A percentile compares a stretch with the other conserved stretches of the same genome.
These are phyloP conservation scores for Caretta caretta DNA, from an alignment of 2,113 vertebrate species.

Conservation along the genomic window DNA sequence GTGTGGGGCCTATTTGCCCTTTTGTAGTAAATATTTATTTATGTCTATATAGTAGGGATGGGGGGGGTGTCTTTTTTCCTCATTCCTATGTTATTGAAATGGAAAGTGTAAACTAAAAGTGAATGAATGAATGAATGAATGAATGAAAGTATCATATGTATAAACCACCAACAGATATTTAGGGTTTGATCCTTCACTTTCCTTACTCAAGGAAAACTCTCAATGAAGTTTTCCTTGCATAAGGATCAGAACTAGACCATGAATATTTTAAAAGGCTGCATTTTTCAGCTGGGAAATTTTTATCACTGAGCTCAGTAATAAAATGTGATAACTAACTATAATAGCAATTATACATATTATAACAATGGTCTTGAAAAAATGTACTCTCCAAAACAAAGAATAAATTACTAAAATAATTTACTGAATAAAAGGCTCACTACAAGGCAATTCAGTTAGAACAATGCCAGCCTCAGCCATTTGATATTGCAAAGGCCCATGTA, in stretches of 20 bases:
- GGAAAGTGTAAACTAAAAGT: neutral
- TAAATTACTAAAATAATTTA: neutral
- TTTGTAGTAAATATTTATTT: neutral
- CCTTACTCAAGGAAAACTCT: neutral
- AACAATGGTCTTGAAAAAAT: neutral
- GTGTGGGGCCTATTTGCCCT: neutral
- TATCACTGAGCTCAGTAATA: neutral
- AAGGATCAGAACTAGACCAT: neutral
- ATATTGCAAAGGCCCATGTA: neutral
- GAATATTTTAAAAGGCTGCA: neutral
- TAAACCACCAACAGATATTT: neutral
- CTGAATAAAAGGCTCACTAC: neutral
- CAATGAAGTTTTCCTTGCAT: slow-evolving; percentile 3
- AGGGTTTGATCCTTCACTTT: neutral
- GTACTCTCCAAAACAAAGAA: neutral
- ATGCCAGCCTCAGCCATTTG: neutral
- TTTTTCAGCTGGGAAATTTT: slow-evolving; percentile 19
- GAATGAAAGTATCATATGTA: neutral
- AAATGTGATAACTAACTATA: slow-evolving; percentile 37
- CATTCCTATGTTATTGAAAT: neutral
- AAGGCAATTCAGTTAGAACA: neutral
- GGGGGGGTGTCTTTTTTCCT: neutral
- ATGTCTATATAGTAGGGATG: neutral
- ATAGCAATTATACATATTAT: neutral
- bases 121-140: neutral